phyloP scores from a whole-genome alignment of 2,113 vertebrate species.

The Chrysochloris asiatica region DNA sequence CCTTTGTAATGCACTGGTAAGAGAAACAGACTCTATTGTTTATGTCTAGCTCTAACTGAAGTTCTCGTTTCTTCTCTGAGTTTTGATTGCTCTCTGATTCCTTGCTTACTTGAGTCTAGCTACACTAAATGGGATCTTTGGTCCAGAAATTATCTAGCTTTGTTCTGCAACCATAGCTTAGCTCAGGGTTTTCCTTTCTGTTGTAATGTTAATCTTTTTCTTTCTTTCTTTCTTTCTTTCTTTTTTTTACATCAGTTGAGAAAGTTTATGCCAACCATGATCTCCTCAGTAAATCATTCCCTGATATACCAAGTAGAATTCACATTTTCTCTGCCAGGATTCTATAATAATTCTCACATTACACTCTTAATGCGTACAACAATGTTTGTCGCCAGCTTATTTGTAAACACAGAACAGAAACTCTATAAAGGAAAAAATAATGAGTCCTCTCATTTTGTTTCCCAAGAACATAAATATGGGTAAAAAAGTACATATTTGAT shows the following conservation, averaged over 20 bases:
- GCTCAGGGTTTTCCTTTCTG: not conserved
- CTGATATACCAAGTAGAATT: not conserved
- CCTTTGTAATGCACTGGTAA: not conserved
- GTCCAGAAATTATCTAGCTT: not conserved
- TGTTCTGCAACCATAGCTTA: not conserved
- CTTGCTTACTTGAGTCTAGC: not conserved
- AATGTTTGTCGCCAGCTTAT: not conserved
- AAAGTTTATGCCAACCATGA: not conserved
- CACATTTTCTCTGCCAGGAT: not conserved
- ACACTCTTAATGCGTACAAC: not conserved
- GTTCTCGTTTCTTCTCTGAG: not conserved
- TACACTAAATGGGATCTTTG: not conserved
- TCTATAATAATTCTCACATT: not conserved
- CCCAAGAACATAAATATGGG: not conserved
- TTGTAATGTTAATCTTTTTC: not conserved
- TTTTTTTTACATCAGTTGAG: not conserved
- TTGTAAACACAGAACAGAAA: constrained; percentile 2
- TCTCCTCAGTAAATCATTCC: not conserved
- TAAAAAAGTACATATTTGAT: not conserved
- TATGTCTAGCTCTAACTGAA: not conserved
- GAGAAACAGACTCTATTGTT: not conserved
- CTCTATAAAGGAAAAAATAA: not conserved
- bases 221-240: not conserved
- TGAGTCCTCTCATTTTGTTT: not conserved
- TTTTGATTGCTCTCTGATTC: not conserved